A percentile compares a stretch with the other conserved stretches of the same genome.
These are phyloP conservation scores for Sclerurus mexicanus DNA, from an alignment of 2,113 vertebrate species.

Conservation along the genomic window DNA sequence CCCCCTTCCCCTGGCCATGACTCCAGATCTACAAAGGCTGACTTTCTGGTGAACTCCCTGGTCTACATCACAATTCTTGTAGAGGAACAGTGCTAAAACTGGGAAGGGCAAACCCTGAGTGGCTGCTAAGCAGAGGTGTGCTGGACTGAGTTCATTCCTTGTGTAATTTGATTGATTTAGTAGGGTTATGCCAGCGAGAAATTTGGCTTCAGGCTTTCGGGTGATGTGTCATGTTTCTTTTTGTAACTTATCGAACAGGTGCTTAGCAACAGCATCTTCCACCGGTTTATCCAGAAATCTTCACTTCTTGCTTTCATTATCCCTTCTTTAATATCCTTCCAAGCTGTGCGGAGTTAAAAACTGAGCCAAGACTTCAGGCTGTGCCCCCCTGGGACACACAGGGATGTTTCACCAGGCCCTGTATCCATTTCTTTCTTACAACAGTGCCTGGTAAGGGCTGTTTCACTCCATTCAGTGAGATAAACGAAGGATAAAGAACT, in stretches of 20 bases:
- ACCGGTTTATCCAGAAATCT: neutral
- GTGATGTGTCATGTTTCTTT: conserved; percentile 2
- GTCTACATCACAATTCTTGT: neutral
- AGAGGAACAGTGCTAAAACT: conserved; percentile 7
- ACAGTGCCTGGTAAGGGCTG: neutral
- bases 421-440: neutral
- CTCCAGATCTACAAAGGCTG: conserved; percentile 28
- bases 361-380: neutral
- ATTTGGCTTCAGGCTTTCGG: neutral
- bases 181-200: neutral
- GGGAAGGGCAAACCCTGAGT: conserved; percentile 40
- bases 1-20: neutral
- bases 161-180: conserved; percentile 25
- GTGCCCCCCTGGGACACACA: neutral
- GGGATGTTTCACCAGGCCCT: neutral
- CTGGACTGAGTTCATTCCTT: neutral
- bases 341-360: neutral
- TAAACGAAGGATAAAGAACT: neutral
- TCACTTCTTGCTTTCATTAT: neutral
- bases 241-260: conserved; percentile 33
- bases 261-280: conserved; percentile 48
- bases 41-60: conserved; percentile 32
- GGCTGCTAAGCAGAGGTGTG: conserved; percentile 27
- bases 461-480: neutral
- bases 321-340: neutral